Conservation (phyloP, 2,888 invertebrate genomes). For the Plemyria rubiginata region DNA sequence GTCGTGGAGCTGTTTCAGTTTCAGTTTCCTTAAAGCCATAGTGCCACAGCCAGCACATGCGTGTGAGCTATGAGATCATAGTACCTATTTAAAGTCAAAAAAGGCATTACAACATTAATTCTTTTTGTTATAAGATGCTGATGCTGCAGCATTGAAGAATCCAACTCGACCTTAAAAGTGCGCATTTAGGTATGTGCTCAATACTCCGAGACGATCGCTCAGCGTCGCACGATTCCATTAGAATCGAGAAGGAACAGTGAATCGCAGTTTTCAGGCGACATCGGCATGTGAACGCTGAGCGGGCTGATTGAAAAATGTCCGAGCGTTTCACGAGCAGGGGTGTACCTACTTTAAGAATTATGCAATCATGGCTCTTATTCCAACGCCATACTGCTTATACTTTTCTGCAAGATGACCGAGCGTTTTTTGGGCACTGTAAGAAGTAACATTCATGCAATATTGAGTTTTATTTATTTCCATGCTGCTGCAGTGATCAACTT, state of each 20-base stretch:
- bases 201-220: conserved; percentile 30
- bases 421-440: neutral
- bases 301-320: conserved; percentile 44
- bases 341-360: neutral
- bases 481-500: too few species aligned
- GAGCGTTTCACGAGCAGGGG: conserved; percentile 21
- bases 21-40: too few species aligned
- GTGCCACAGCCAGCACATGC: too few species aligned
- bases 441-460: neutral
- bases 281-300: conserved; percentile 32
- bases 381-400: neutral
- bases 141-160: neutral
- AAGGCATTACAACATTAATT: too few species aligned
- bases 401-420: neutral
- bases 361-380: neutral
- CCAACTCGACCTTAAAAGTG: neutral
- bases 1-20: too few species aligned
- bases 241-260: conserved; percentile 35
- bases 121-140: neutral
- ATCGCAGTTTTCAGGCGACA: conserved; percentile 32
- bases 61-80: too few species aligned
- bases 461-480: neutral
- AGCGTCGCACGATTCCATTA: conserved; percentile 36
- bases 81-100: too few species aligned
- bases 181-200: conserved; percentile 24